Base-by-base conservation (phyloP, 2,113 vertebrate genomes). In the Spilogale gracilis region DNA sequence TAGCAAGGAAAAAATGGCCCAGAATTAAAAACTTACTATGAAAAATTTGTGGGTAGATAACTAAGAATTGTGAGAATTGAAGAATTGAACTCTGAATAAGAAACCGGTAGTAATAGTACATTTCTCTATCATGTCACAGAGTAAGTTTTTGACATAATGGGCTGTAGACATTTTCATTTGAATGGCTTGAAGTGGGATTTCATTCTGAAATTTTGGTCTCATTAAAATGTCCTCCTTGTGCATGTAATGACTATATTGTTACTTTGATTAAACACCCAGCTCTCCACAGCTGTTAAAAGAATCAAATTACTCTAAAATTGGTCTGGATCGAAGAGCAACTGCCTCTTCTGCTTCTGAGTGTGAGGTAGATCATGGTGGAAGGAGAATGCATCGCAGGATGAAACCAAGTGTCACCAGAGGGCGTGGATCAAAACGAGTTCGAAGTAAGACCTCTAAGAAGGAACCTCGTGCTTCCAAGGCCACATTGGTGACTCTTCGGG, bases 401-500 rank as follows among this genome's bases (percentile, higher is more conserved):
- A 99, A 98, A 97, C 48, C 96, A 18, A 97, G 11, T 94, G 82
- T 97, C 94, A 78, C 83, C 61, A 97, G 97, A 98, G 74, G 98
- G 52, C 99, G 96, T 97, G 96, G 60, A 81, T 95, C 97, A 61
- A 99, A 98, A 96, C 97, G 95, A 80, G 32, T 45, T 9, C 96
- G 90, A 45, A 96, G 69, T 88, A 98, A 96, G 96, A 98, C 97
- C 90, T 67, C 81, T 61, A 96, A 48, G 88, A 99, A 97, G 90
- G 98, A 98, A 16, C 97, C 98, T 21, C 98, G 97, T 97, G 97
- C 97, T 79, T 98, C 99, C 88, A 99, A 99, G 96, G 89, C 98
- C 92, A 98, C 98, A 63, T 98, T 99, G 54, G 98, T 99, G 92
- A 99, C 99, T 1, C 99, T 99, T 54, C 97, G 99, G 65, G 99